A percentile compares a stretch with the other conserved stretches of the same genome.
Evolutionary conservation across 2,113 vertebrate genomes (phyloP).

Genomic region (Cyrtonyx montezumae): DNA sequence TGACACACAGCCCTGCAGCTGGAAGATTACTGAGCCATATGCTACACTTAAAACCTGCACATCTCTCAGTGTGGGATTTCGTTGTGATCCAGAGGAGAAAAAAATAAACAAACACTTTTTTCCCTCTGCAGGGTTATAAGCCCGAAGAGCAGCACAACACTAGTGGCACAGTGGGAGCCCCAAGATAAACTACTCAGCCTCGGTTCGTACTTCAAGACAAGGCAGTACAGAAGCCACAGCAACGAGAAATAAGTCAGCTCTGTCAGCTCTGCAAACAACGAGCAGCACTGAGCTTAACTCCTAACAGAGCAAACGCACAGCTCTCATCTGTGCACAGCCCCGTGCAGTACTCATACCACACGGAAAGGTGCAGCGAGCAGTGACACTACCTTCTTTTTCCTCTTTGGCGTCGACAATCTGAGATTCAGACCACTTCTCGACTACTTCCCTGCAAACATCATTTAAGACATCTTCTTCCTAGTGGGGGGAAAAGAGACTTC

Average conservation of each 20-base stretch:
- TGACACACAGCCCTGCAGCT: too few species aligned
- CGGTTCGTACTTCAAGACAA: accelerated
- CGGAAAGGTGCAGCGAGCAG: not conserved
- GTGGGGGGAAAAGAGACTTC: slow-evolving; percentile 27
- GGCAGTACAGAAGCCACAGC: not conserved
- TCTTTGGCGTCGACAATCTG: slow-evolving; percentile 71
- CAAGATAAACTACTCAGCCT: not conserved
- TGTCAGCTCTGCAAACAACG: not conserved
- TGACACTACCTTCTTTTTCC: slow-evolving; percentile 77
- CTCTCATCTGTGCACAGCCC: not conserved
- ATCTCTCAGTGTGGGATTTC: not conserved
- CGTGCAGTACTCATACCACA: not conserved
- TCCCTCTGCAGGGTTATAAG: not conserved
- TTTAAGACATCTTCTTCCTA: slow-evolving; percentile 91
- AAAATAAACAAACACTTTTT: not conserved
- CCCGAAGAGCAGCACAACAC: not conserved
- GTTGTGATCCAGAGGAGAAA: not conserved
- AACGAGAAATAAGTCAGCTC: not conserved
- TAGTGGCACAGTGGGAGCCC: not conserved
- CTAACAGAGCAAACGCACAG: not conserved
- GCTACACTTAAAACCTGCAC: not conserved
- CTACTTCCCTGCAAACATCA: slow-evolving; percentile 89
- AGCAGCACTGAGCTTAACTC: accelerated
- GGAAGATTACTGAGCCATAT: not conserved
- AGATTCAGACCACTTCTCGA: slow-evolving; percentile 87